Conservation (phyloP, 2,888 invertebrate species). For the Pheosia gnoma region DNA sequence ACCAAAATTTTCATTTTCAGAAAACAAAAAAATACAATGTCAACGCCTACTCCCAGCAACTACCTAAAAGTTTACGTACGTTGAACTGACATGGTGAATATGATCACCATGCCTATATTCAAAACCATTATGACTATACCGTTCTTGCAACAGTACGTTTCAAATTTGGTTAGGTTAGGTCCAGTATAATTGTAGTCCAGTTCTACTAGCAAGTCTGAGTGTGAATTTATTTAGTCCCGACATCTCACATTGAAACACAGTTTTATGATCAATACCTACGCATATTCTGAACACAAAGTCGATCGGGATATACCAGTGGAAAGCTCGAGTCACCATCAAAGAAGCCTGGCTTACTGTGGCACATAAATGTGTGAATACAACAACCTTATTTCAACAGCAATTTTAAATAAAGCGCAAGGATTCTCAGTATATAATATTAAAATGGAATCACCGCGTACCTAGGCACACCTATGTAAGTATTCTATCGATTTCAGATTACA, state of each 20-base stretch:
- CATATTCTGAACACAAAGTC: background rate
- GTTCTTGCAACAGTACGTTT: background rate
- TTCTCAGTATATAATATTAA: background rate
- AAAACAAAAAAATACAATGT: constrained; percentile 22
- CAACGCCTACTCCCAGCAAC: constrained; percentile 26
- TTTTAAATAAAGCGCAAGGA: background rate
- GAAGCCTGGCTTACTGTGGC: constrained; percentile 1
- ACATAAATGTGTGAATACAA: background rate
- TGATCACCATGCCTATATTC: constrained; percentile 13
- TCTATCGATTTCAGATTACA: constrained; percentile 60
- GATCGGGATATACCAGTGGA: background rate
- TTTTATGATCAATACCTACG: background rate
- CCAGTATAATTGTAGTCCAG: background rate
- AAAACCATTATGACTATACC: background rate
- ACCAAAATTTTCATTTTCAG: constrained; percentile 20
- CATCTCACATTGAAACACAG: background rate
- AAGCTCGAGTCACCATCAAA: background rate
- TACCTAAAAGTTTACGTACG: constrained; percentile 30
- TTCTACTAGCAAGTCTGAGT: background rate
- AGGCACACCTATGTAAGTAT: constrained; percentile 20
- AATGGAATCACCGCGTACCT: constrained; percentile 5
- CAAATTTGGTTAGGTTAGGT: no score
- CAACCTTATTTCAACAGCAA: background rate
- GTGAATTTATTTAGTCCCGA: background rate
- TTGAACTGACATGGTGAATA: constrained; percentile 25